Evolutionary conservation across 2,113 vertebrate species (phyloP).

Genomic region (Diadophis punctatus): DNA sequence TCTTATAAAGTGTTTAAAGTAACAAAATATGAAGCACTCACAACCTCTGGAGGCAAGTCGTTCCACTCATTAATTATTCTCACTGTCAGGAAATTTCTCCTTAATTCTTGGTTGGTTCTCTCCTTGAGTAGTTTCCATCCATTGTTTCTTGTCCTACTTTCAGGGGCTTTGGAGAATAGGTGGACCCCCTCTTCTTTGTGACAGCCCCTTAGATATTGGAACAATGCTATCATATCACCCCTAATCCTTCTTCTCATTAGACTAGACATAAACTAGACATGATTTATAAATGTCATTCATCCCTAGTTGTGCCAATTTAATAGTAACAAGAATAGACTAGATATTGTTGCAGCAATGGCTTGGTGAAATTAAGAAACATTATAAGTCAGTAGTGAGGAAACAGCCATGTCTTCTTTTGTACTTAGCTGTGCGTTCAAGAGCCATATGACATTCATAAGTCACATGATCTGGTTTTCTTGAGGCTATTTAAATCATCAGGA

Average conservation of each 20-base stretch:
- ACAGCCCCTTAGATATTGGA: neutral
- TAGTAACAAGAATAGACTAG: neutral
- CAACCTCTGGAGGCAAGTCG: neutral
- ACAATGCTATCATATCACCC: neutral
- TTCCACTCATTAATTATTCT: neutral
- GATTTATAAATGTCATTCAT: neutral
- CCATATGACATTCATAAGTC: neutral
- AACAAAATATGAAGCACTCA: neutral
- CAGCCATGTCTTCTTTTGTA: neutral
- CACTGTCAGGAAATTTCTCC: neutral
- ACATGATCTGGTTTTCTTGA: neutral
- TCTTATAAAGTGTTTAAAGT: neutral
- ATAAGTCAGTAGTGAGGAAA: neutral
- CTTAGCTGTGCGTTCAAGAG: neutral
- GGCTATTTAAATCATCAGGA: neutral
- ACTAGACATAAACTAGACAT: neutral
- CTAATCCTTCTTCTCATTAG: neutral
- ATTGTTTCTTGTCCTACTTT: neutral
- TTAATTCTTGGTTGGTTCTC: neutral
- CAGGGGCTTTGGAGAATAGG: neutral
- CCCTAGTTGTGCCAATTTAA: neutral
- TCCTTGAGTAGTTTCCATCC: neutral
- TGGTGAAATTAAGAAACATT: neutral
- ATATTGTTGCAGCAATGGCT: neutral
- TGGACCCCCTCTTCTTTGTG: neutral